Evolutionary conservation across 1,140 invertebrate species (phyloP).

Genomic region (Bombus haemorrhoidalis): DNA sequence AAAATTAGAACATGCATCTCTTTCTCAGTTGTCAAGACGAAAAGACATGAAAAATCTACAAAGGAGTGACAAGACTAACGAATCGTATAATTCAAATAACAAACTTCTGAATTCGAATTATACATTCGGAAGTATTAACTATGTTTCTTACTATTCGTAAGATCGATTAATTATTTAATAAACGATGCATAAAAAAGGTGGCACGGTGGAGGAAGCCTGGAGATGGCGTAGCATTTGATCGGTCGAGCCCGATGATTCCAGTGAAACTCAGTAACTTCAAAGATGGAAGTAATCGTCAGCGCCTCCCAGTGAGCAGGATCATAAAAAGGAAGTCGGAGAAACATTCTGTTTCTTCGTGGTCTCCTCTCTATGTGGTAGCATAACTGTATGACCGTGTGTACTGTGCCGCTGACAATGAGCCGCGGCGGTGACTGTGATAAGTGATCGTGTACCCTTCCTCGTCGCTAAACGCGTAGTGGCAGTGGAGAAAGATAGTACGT

Average conservation of each 20-base stretch:
- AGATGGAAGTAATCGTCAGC: background rate
- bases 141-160: background rate
- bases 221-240: conserved; percentile 19
- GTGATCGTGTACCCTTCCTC: conserved; percentile 69
- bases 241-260: background rate
- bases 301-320: background rate
- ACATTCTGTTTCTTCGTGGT: background rate
- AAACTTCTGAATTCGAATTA: background rate
- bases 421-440: conserved; percentile 78
- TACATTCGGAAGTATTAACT: too few relatives aligned
- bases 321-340: background rate
- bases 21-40: background rate
- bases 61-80: background rate
- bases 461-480: conserved; percentile 71
- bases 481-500: conserved; percentile 74
- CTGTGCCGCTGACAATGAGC: conserved; percentile 78
- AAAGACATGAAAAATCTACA: background rate
- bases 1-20: conserved; percentile 6
- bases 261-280: background rate
- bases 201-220: background rate
- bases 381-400: conserved; percentile 50
- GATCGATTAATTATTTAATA: conserved; percentile 2
- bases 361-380: conserved; percentile 18
- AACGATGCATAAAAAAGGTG: background rate
- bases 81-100: background rate